Percentiles rank a stretch among this genome's conserved stretches.
Evolutionary conservation across 2,888 invertebrate species (phyloP).

Genomic region (Micropterix aruncella): DNA sequence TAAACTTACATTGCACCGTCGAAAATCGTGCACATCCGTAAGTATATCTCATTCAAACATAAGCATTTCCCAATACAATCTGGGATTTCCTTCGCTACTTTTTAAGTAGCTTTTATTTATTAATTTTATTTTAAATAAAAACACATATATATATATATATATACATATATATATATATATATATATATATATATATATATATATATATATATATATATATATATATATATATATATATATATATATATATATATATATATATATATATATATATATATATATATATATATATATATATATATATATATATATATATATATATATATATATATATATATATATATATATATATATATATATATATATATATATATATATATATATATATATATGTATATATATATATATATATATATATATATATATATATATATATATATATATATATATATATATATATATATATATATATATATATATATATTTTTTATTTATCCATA

Average conservation of each 20-base stretch:
- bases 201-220: neutral
- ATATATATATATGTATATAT: too few relatives aligned
- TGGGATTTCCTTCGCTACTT: too few relatives aligned
- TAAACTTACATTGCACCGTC: neutral
- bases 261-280: neutral
- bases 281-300: neutral
- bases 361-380: neutral
- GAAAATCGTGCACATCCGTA: too few relatives aligned
- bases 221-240: neutral
- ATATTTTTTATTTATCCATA: too few relatives aligned
- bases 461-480: too few relatives aligned
- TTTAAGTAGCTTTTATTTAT: too few relatives aligned
- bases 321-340: neutral
- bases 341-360: neutral
- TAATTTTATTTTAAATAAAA: too few relatives aligned
- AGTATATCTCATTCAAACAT: too few relatives aligned
- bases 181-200: neutral
- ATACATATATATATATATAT: neutral
- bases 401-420: too few relatives aligned
- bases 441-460: too few relatives aligned
- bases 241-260: neutral
- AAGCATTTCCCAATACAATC: too few relatives aligned
- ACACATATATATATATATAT: neutral
- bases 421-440: too few relatives aligned
- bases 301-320: neutral